Evolutionary conservation across 2,113 vertebrate species (phyloP).

Genomic region (Excalfactoria chinensis): DNA sequence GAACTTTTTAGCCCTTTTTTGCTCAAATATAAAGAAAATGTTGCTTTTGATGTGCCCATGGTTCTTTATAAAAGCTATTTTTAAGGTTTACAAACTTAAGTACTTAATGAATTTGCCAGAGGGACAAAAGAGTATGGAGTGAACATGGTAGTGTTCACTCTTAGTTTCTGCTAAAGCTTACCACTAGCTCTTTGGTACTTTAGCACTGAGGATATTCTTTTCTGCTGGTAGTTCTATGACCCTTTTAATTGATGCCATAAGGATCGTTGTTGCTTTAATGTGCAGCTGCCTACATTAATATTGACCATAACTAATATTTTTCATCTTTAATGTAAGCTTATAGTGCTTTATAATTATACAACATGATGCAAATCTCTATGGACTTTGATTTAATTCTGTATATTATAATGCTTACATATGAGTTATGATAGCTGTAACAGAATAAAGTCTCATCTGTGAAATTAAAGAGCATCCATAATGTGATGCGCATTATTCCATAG

Average conservation of each 20-base stretch:
- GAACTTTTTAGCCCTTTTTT: not conserved
- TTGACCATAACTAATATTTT: not conserved
- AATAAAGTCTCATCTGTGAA: slow-evolving; percentile 16
- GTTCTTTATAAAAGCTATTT: not conserved
- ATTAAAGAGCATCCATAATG: not conserved
- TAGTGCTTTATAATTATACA: not conserved
- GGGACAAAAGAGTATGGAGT: not conserved
- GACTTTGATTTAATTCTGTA: not conserved
- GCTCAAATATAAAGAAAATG: not conserved
- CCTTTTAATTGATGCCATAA: not conserved
- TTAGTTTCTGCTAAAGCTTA: not conserved
- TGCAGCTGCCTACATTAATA: not conserved
- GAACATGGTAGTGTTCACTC: not conserved
- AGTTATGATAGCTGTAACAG: not conserved
- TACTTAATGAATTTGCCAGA: not conserved
- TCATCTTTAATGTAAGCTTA: not conserved
- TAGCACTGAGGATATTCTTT: not conserved
- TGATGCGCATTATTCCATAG: not conserved
- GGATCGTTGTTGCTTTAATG: not conserved
- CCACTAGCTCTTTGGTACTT: fast-evolving
- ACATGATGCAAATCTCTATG: not conserved
- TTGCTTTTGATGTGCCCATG: not conserved
- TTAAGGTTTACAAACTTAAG: not conserved
- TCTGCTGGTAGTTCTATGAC: not conserved
- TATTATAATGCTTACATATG: not conserved